Evolutionary conservation across 2,113 vertebrate genomes (phyloP), one percentile per base, ranked within the genome.

Genomic region (Nestor notabilis): DNA sequence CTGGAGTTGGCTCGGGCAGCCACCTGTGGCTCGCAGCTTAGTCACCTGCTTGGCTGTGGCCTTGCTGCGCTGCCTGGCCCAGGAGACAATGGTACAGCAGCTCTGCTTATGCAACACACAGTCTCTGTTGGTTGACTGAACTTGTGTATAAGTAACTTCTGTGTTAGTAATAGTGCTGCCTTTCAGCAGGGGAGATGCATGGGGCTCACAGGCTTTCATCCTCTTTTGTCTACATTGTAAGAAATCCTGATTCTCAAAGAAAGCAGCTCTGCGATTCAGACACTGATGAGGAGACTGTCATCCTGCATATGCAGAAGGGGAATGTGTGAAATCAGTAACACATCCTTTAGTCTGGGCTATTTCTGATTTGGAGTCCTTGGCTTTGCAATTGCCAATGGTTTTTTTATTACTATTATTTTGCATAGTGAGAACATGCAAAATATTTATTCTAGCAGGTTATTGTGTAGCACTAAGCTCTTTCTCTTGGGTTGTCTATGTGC

Each of bases 151-250:
- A 56, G 77, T 46, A 53, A 28, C 83, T 75, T 60, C 1, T 9
- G 60, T 35, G 44, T 93, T 43, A 25, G 72, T 90, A 78, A 29
- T 70, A 23, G 50, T 29, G 47, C 35, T 84, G 72, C 72, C 87
- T 95, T 43, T 76, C 80, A 41, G 89, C 0, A 0, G 72, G 77
- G 72, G 72, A 79, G 47, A 33, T 55, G 52, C 35, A 17, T 0
- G 0, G 68, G 29, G 88, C 65, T 83, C 19, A 12, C 0, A 1
- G 80, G 64, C 24, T 5, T 69, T 76, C 0, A 0, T 61, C 76
- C n/a, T 74, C 39, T 20, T 81, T 86, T 66, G 70, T 69, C 15
- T 83, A 16, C 0, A 0, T 15, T 46, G 33, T 43, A 11, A 75
- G 79, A 78, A 87, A 52, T 87, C 50, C 43, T 11, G 7, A 18